Evolutionary conservation across 2,888 invertebrate species (phyloP), one percentile per base, ranked within the genome.

Genomic region (Agonopterix alstromeriana): DNA sequence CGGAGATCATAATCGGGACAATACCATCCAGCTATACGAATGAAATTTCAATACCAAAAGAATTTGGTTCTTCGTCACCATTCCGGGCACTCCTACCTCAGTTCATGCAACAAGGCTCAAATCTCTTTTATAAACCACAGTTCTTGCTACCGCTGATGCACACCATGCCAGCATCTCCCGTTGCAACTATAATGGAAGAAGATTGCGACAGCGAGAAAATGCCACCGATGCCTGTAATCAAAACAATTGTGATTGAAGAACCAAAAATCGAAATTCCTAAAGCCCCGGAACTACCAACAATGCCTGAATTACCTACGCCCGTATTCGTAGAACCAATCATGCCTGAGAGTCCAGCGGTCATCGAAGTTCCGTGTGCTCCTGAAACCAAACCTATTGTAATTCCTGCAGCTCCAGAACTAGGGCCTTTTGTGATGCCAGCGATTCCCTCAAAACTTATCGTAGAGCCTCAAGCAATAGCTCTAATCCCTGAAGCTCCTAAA

Each of bases 121-220:
- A 75, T 50, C 58, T 72, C 36, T 73, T 65, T 50, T 72, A 73
- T 43, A 70, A 75, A 38, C 70, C 75, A 43, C 61, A 65, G 38
- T 49, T 69, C 27, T 43, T 61, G 36, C 43, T 68, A 40, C 49
- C 60, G n/a, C 35, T 42, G 35, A n/a, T 10, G 9, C 36, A n/a
- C 48, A 8, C 49, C 46, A 36, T 14, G 10, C 17, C 35, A 27
- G 27, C 12, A 9, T 7, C 35, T 10, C n/a, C 40, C 27, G 27
- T 8, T 36, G 3, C 27, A 10, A 27, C 27, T 7, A 11, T 8
- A 38, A 17, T 27, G 5, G 36, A 46, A 8, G 10, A 46, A 27
- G 46, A 46, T 40, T 46, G 46, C 40, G 27, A 40, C 38, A 10
- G 4, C 2, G 9, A 40, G 9, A 17, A 46, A 17, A 10, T 2